Base-by-base conservation (phyloP, 1,140 invertebrate genomes). In the Sinonovacula constricta region DNA sequence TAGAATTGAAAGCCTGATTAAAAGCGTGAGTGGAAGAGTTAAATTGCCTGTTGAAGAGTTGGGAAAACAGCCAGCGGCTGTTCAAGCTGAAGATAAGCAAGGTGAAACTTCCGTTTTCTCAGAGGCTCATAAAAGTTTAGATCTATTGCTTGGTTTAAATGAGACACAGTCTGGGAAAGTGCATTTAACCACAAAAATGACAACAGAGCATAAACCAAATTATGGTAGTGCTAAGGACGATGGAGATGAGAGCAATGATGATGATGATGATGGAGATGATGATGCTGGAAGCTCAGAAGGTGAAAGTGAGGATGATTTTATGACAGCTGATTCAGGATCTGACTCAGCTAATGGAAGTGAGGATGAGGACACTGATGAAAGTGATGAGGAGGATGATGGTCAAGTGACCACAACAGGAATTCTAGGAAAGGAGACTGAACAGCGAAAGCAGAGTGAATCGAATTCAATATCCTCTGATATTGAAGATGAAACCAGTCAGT, bases 1-100 rank as follows among this genome's bases (percentile, higher is more conserved):
- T 18, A 74, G 70, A 53, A 74, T 74, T 10, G 36, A 26, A 34
- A 62, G 57, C 14, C 70, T 74, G 3, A 63, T 74, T 30, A 22
- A 74, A 26, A 74, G 39, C 51, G 59, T 74, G 59, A 18, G 26
- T 22, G 33, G 45, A 12, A 49, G 70, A n/a, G 22, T 74, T 26
- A 26, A 39, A 5, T 36, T 18, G 3, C n/a, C 30, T 3, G 2
- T 22, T 7, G 36, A 59, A 33, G 53, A 57, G 18, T 24, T 24
- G 14, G 39, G 15, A 1, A 7, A 31, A 18, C 10, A 67, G 30
- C 18, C 7, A 2, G 1, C 39, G 7, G 18, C 31, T 24, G 28
- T 45, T 51, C 14, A 2, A 14, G 53, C 30, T 67, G 45, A 39
- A 24, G 26, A 4, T 2, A 1, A 0, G 3, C 31, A 49, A 2